Percentiles rank a stretch among this genome's conserved stretches.
Evolutionary conservation across 2,113 vertebrate species (phyloP).

Genomic region (Ceyx margarethae): DNA sequence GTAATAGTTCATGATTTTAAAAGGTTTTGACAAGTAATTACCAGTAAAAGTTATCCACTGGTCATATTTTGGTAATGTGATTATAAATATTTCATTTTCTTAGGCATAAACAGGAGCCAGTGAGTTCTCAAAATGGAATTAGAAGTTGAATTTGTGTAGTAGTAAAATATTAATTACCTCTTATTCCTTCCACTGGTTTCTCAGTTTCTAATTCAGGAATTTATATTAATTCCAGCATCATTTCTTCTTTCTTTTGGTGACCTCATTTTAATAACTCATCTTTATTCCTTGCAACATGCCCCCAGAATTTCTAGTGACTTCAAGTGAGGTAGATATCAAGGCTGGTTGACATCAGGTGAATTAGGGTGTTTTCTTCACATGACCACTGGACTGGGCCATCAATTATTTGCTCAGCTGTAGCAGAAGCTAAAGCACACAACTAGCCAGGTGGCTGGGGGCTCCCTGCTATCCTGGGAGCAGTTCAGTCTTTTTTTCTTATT

Average conservation of each 20-base stretch:
- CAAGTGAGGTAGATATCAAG: not conserved
- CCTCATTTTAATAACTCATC: not conserved
- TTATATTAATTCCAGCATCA: not conserved
- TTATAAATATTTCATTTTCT: not conserved
- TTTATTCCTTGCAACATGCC: not conserved
- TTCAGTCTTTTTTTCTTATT: not conserved
- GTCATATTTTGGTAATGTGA: not conserved
- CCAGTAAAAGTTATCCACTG: not conserved
- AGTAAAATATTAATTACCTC: not conserved
- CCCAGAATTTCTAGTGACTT: not conserved
- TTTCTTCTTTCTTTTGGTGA: not conserved
- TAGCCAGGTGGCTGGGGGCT: not conserved
- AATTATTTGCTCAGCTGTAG: slow-evolving; percentile 14
- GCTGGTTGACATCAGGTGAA: not conserved
- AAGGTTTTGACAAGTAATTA: not conserved
- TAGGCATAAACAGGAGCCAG: not conserved
- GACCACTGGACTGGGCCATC: not conserved
- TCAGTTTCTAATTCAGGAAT: not conserved
- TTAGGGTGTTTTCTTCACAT: not conserved
- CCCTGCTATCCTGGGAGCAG: not conserved
- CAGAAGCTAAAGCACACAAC: not conserved
- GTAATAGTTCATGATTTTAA: not conserved
- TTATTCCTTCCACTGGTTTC: not conserved
- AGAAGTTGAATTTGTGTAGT: not conserved
- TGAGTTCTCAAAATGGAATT: not conserved